Conservation (phyloP, 2,113 vertebrate genomes). For the Jaculus jaculus region DNA sequence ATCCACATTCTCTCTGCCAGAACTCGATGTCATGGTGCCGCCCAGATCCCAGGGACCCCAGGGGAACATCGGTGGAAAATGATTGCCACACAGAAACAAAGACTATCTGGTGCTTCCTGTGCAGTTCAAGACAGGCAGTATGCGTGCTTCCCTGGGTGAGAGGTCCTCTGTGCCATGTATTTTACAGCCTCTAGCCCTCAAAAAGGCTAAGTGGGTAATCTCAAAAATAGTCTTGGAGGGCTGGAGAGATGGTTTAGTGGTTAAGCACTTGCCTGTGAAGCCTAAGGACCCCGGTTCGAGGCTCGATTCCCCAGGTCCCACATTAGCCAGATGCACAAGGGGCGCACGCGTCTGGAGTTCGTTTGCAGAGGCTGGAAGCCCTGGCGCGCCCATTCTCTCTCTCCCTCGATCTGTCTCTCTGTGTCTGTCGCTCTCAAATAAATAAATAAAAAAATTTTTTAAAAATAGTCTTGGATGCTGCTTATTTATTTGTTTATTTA, state of each 20-base stretch:
- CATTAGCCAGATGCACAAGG: too few relatives aligned
- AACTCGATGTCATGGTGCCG: background rate
- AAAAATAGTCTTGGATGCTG: background rate
- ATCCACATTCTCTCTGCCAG: background rate
- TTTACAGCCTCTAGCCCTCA: background rate
- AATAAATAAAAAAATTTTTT: too few relatives aligned
- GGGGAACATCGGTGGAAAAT: background rate
- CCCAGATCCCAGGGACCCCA: background rate
- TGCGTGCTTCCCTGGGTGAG: background rate
- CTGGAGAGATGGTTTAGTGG: too few relatives aligned
- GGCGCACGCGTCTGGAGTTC: too few relatives aligned
- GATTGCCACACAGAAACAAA: background rate
- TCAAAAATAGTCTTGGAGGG: background rate
- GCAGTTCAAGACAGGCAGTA: background rate
- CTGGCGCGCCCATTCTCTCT: too few relatives aligned
- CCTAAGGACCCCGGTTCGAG: too few relatives aligned
- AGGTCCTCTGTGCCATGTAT: background rate
- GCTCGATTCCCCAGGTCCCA: too few relatives aligned
- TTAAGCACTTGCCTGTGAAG: too few relatives aligned
- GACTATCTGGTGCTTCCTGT: background rate
- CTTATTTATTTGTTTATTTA: background rate
- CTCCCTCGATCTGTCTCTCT: too few relatives aligned
- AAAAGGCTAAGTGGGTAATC: background rate
- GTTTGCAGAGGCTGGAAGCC: too few relatives aligned
- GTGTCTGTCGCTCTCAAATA: too few relatives aligned